Base-by-base conservation (phyloP, 2,888 invertebrate species). In the Heteropelma amictum region DNA sequence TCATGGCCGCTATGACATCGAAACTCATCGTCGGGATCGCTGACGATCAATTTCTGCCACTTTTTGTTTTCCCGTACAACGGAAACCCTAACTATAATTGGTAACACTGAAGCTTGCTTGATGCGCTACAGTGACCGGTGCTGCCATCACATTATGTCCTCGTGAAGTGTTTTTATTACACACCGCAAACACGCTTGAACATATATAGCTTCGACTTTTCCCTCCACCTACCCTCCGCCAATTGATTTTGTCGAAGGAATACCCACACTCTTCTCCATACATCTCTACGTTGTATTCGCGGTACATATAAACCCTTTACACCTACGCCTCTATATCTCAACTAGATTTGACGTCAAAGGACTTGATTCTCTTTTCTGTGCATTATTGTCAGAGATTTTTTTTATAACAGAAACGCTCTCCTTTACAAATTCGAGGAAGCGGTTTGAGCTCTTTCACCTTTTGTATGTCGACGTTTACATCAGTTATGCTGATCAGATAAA, bases 211-310 rank as follows among this genome's bases (percentile, higher is more conserved):
- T 19, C 63, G 58, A 72, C 58, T 56, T 65, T 71, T 14, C 61
- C 30, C 58, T 10, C 58, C 67, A n/a, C 49, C 61, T 54, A 61
- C 75, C n/a, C n/a, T n/a, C n/a, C n/a, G n/a, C n/a, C 75, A 71
- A 75, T 75, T 75, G 75, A 75, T 75, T 75, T 75, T 75, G 75
- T 67, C 67, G 67, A 42, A 67, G 71, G 58, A 56, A 56, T 63
- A 56, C 47, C 70, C 70, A 26, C 64, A 45, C 65, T 51, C 61
- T 21, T 67, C 49, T 38, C 58, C n/a, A n/a, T n/a, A n/a, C n/a
- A n/a, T n/a, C n/a, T n/a, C n/a, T n/a, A n/a, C n/a, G n/a, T n/a
- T n/a, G n/a, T n/a, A n/a, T n/a, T n/a, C n/a, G n/a, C n/a, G n/a
- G n/a, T n/a, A n/a, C n/a, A n/a, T n/a, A n/a, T n/a, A n/a, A n/a